These are phyloP conservation scores for Agrilus biguttatus DNA, from an alignment of 2,888 invertebrate species.

Conservation along the genomic window DNA sequence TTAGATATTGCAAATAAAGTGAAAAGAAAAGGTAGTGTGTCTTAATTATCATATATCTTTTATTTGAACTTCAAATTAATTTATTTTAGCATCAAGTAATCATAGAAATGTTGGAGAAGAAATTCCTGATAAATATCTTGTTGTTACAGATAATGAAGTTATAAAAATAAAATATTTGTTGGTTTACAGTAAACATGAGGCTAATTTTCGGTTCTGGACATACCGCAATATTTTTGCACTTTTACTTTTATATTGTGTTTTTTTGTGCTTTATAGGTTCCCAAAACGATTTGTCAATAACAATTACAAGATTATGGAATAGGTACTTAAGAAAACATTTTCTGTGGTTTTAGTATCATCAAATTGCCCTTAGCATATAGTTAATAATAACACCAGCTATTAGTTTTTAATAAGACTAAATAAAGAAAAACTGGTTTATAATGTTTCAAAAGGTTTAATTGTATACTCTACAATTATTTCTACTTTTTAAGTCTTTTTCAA, in stretches of 20 bases:
- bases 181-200: conserved; percentile 37
- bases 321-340: no score
- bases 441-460: no score
- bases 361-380: no score
- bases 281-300: no score
- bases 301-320: no score
- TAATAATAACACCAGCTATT: no score
- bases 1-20: conserved; percentile 54
- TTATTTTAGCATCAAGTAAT: conserved; percentile 12
- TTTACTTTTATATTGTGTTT: neutral
- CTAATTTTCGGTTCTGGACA: neutral
- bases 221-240: conserved; percentile 2
- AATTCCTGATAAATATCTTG: conserved; percentile 54
- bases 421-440: no score
- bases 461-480: no score
- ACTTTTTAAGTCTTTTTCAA: no score
- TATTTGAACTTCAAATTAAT: conserved; percentile 8
- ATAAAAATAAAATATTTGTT: conserved; percentile 62
- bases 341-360: no score
- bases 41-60: neutral
- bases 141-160: conserved; percentile 63
- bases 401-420: no score
- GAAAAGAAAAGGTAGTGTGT: conserved; percentile 32
- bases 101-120: conserved; percentile 24
- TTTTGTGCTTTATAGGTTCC: neutral